phyloP scores from a whole-genome alignment of 92 coral and sea anemone genomes.

The Nematostella vectensis region DNA sequence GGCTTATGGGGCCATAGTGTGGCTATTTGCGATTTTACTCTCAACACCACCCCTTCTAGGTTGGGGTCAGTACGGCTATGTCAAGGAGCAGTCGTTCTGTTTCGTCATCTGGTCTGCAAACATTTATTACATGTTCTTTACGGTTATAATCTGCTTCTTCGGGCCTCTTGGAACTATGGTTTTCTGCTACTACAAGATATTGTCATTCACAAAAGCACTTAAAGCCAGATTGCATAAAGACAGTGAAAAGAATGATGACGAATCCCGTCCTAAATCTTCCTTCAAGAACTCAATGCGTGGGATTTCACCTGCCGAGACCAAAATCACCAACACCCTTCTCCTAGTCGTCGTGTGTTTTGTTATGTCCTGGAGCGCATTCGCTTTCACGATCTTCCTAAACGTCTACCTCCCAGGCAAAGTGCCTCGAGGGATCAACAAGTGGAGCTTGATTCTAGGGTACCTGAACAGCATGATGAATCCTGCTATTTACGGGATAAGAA shows the following conservation, averaged over 20 bases:
- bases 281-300: not conserved
- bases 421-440: slow-evolving; percentile 35
- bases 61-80: slow-evolving; percentile 63
- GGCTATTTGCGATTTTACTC: slow-evolving; percentile 52
- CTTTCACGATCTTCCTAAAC: slow-evolving; percentile 55
- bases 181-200: slow-evolving; percentile 55
- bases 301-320: slow-evolving; percentile 37
- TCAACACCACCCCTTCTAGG: slow-evolving; percentile 76
- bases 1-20: slow-evolving; percentile 26
- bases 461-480: slow-evolving; percentile 66
- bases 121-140: slow-evolving; percentile 71
- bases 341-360: slow-evolving; percentile 53
- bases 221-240: slow-evolving; percentile 7
- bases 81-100: slow-evolving; percentile 74
- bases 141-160: slow-evolving; percentile 59
- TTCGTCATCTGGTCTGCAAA: slow-evolving; percentile 71
- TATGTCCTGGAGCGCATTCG: slow-evolving; percentile 65
- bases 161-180: slow-evolving; percentile 63
- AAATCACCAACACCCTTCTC: slow-evolving; percentile 59
- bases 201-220: slow-evolving; percentile 43
- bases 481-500: slow-evolving; percentile 36
- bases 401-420: slow-evolving; percentile 27
- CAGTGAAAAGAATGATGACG: not conserved
- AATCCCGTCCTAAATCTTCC: too few relatives aligned
- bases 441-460: slow-evolving; percentile 60